Percentiles rank a stretch among this genome's conserved stretches.
Conservation (phyloP, 1,140 invertebrate genomes). For the Bicyclus anynana region DNA sequence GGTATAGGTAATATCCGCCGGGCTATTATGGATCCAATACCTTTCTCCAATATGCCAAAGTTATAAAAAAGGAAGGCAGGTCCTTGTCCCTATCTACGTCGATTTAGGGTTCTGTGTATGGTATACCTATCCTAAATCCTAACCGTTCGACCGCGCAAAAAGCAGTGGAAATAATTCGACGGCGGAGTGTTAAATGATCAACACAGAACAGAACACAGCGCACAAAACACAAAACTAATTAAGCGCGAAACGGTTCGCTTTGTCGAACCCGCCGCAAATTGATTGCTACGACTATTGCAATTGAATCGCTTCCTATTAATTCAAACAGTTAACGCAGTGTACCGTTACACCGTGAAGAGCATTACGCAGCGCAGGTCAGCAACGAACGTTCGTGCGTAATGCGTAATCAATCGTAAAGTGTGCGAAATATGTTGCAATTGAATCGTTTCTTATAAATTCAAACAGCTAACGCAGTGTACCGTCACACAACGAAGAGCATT, state of each 20-base stretch:
- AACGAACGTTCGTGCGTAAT: no score
- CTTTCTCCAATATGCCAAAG: no score
- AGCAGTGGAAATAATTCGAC: background rate
- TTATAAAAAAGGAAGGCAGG: no score
- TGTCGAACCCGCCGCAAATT: conserved; percentile 44
- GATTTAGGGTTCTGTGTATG: no score
- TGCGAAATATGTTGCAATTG: conserved; percentile 35
- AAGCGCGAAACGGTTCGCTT: conserved; percentile 36
- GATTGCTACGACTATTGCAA: conserved; percentile 41
- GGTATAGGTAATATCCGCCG: no score
- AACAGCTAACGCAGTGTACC: conserved; percentile 30
- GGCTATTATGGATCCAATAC: no score
- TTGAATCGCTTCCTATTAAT: conserved; percentile 47
- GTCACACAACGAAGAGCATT: background rate
- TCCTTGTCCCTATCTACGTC: no score
- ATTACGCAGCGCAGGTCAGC: background rate
- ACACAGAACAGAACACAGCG: background rate
- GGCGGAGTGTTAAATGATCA: conserved; percentile 7
- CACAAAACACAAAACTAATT: conserved; percentile 38
- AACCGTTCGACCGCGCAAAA: background rate
- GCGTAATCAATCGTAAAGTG: conserved; percentile 41
- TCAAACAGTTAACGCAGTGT: conserved; percentile 36
- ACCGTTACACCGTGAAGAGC: conserved; percentile 4
- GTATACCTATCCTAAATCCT: background rate
- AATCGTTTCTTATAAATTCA: conserved; percentile 47